A percentile compares a stretch with the other conserved stretches of the same genome.
These are phyloP conservation scores for Limanda limanda DNA, from an alignment of 2,113 vertebrate species.

Conservation along the genomic window DNA sequence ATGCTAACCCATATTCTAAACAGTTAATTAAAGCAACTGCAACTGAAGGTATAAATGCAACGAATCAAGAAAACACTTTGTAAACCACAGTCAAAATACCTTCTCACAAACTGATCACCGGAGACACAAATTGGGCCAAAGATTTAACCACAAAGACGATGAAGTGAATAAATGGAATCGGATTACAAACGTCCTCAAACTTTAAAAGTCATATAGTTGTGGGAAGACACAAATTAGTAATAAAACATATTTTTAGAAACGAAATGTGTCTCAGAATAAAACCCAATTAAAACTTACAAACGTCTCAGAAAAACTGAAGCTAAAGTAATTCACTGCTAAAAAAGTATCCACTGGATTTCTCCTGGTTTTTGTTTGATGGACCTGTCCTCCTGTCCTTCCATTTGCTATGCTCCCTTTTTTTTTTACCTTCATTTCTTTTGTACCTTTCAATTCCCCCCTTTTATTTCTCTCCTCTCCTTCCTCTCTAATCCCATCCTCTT, in stretches of 20 bases:
- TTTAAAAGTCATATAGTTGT: not conserved
- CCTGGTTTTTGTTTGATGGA: no score
- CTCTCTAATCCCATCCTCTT: constrained; percentile 9
- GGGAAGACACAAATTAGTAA: no score
- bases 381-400: no score
- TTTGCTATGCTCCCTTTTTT: no score
- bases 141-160: not conserved
- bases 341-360: no score
- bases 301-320: no score
- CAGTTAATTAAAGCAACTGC: not conserved
- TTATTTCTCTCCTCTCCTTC: not conserved
- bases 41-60: not conserved
- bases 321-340: no score
- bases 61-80: not conserved
- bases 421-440: not conserved
- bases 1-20: not conserved
- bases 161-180: not conserved
- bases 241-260: no score
- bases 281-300: no score
- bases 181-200: not conserved
- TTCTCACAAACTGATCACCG: not conserved
- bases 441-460: not conserved
- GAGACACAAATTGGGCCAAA: not conserved
- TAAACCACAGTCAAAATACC: not conserved
- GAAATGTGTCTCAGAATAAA: no score